phyloP scores from a whole-genome alignment of 2,797 vertebrate species.

The Tauraco hartlaubi region DNA sequence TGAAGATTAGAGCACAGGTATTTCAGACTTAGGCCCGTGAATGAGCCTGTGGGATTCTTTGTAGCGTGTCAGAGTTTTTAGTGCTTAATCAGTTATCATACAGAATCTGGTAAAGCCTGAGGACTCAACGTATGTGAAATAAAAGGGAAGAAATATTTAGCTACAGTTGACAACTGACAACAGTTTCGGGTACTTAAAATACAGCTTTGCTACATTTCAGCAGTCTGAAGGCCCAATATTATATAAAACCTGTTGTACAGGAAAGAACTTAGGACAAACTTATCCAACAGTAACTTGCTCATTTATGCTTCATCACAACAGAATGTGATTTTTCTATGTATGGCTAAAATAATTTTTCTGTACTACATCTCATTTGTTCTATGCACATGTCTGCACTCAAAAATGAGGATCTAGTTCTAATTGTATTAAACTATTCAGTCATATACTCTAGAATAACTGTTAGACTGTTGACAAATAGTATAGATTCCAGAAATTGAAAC shows the following conservation, averaged over 20 bases:
- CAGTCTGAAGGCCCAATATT: neutral
- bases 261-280: neutral
- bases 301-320: neutral
- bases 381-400: neutral
- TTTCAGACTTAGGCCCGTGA: neutral
- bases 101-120: neutral
- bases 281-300: neutral
- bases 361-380: neutral
- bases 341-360: neutral
- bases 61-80: neutral
- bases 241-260: neutral
- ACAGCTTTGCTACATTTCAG: neutral
- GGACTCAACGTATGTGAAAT: neutral
- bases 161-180: neutral
- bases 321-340: neutral
- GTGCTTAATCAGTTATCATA: neutral
- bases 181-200: neutral
- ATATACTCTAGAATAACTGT: neutral
- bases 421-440: neutral
- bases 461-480: neutral
- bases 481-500: neutral
- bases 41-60: neutral
- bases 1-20: neutral
- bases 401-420: neutral
- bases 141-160: neutral